A percentile compares a stretch with the other conserved stretches of the same genome.
These are phyloP conservation scores for Pluvialis apricaria DNA, from an alignment of 2,113 vertebrate species.

Conservation along the genomic window DNA sequence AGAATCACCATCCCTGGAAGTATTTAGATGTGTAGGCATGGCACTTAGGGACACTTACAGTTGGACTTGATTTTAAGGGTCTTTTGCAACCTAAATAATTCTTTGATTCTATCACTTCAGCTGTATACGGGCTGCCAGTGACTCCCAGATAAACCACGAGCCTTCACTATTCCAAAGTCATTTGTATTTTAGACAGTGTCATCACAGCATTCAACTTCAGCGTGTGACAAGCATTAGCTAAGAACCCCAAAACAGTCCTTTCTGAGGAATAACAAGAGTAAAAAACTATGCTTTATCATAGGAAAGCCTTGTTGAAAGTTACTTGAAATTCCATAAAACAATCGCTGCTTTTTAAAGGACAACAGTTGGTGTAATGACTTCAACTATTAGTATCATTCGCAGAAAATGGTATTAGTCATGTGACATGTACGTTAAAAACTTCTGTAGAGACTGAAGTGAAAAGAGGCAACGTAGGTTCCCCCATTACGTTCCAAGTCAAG, in stretches of 20 bases:
- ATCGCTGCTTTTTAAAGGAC: not conserved
- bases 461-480: not conserved
- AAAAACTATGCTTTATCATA: not conserved
- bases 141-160: not conserved
- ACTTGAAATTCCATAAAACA: not conserved
- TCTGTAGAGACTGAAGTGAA: not conserved
- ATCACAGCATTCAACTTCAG: not conserved
- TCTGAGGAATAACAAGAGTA: not conserved
- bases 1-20: not conserved
- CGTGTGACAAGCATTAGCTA: not conserved
- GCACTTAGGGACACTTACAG: not conserved
- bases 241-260: not conserved
- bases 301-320: not conserved
- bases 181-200: not conserved
- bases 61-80: not conserved
- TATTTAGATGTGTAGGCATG: accelerated
- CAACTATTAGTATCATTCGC: not conserved
- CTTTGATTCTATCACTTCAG: not conserved
- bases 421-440: not conserved
- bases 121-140: not conserved
- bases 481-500: not conserved
- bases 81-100: not conserved
- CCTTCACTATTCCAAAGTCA: not conserved
- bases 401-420: not conserved
- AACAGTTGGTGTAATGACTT: not conserved